Conservation (phyloP, 2,797 vertebrate genomes). For the Bryconaethiops microstoma region DNA sequence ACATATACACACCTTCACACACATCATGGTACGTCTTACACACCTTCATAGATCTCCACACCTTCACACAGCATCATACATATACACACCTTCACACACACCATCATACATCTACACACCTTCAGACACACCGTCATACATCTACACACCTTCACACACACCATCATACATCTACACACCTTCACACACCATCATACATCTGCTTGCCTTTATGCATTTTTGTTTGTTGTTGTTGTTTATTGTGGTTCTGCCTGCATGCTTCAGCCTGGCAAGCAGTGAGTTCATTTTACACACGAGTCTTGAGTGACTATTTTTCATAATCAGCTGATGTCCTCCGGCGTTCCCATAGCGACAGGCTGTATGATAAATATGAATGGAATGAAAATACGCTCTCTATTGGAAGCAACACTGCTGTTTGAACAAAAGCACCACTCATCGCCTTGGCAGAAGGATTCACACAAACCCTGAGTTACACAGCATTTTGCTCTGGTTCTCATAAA, state of each 20-base stretch:
- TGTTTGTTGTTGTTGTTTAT: neutral
- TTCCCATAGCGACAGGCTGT: slow-evolving; percentile 57
- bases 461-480: neutral
- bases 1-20: no score
- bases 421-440: neutral
- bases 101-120: no score
- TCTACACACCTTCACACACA: no score
- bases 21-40: no score
- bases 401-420: slow-evolving; percentile 16
- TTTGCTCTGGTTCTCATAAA: neutral
- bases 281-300: slow-evolving; percentile 12
- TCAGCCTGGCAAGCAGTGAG: slow-evolving; percentile 4
- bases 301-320: slow-evolving; percentile 33
- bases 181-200: no score
- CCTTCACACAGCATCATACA: no score
- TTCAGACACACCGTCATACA: no score
- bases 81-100: no score
- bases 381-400: slow-evolving; percentile 23
- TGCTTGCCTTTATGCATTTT: no score
- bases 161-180: no score
- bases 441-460: neutral
- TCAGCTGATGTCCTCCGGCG: slow-evolving; percentile 33
- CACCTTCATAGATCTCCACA: no score
- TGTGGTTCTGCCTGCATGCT: neutral
- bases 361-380: slow-evolving; percentile 60